Base-by-base conservation (phyloP, 2,113 vertebrate species). In the Xenus cinereus region DNA sequence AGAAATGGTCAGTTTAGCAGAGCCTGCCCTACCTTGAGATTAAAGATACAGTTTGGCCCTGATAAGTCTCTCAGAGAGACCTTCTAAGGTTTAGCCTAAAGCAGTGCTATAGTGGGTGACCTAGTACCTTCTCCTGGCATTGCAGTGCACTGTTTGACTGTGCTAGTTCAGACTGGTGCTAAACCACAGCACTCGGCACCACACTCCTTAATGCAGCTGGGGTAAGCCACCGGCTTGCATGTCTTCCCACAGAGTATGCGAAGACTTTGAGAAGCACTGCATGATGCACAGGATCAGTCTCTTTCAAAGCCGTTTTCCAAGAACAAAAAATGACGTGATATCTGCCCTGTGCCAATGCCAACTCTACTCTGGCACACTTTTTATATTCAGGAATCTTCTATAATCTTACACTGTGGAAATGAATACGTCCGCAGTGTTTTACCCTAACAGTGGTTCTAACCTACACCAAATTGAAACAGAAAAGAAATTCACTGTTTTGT, bases 21-120 rank as follows among this genome's bases (percentile, higher is more conserved):
- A 84, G 3, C 11, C 14, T 73, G 16, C 28, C 50, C 22, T 73
- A n/a, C 19, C n/a, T 54, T 84, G 64, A 64, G 12, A 60, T 45
- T 68, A 50, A 87, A 27, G 10, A 27, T 37, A 14, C 12, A 19
- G 7, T 28, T 23, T 67, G 4, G 6, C 45, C 16, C 35, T 81
- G n/a, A 5, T 54, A 73, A 73, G 2, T 41, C 7, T 72, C 4
- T 17, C 48, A 41, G 63, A 41, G 22, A 76, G 19, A 41, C 11
- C 11, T 54, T 56, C 63, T 28, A 60, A 84, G 22, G 8, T 77
- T 87, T 77, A 81, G 22, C 30, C 24, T 33, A 64, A 72, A 73
- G 3, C 8, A 9, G 10, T 4, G 1, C 7, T 50, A 24, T 1
- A 1, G 8, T 68, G n/a, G 80, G 27, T 35, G 22, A 53, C 48